Percentiles rank a stretch among this genome's conserved stretches.
Evolutionary conservation across 2,797 vertebrate genomes (phyloP).

Genomic region (Siniperca obscura): DNA sequence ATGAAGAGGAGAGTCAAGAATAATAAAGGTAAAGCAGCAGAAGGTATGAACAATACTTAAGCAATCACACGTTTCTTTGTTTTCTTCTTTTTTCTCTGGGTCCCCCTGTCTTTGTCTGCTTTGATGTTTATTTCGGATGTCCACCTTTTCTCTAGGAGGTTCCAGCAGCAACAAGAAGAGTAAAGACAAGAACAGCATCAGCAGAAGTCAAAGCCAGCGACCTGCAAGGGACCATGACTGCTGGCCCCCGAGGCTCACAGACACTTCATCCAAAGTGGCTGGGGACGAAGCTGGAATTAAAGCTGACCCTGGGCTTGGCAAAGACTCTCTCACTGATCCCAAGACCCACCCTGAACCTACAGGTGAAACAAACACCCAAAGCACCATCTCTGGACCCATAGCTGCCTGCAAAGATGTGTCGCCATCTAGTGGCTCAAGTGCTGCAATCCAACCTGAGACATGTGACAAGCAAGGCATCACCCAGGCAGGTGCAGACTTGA

Average conservation of each 20-base stretch:
- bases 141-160: slow-evolving; percentile 26
- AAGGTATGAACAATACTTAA: background rate
- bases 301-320: background rate
- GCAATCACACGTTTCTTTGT: background rate
- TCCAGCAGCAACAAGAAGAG: slow-evolving; percentile 60
- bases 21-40: slow-evolving; percentile 59
- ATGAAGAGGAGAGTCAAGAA: slow-evolving; percentile 72
- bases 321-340: background rate
- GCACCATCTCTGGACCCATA: background rate
- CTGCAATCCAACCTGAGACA: slow-evolving; percentile 24
- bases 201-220: slow-evolving; percentile 75
- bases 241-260: slow-evolving; percentile 19
- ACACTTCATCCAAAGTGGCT: slow-evolving; percentile 8
- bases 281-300: background rate
- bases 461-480: background rate
- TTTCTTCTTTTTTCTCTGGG: background rate
- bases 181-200: slow-evolving; percentile 61
- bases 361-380: background rate
- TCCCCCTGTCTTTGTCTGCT: background rate
- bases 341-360: background rate
- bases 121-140: background rate
- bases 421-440: slow-evolving; percentile 60
- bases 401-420: slow-evolving; percentile 19
- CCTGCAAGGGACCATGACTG: slow-evolving; percentile 51
- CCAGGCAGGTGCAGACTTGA: background rate